phyloP scores from a whole-genome alignment of 2,797 vertebrate genomes.

The Pipistrellus kuhlii region DNA sequence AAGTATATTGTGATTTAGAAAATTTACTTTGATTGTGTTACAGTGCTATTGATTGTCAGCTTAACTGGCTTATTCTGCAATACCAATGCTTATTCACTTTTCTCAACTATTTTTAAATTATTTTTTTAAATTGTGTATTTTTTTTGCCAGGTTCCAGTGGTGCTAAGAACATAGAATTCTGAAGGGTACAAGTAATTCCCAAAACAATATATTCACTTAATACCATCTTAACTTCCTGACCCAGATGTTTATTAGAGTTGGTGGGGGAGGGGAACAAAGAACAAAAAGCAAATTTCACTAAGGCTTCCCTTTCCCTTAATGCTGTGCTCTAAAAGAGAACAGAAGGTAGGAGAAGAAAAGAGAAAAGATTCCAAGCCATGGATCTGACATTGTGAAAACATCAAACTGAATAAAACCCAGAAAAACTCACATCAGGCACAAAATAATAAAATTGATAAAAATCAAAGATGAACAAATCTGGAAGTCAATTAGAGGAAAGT shows the following conservation, averaged over 20 bases:
- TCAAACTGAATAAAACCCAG: not conserved
- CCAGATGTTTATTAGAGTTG: not conserved
- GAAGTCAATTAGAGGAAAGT: not conserved
- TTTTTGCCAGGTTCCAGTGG: not conserved
- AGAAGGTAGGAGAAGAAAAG: not conserved
- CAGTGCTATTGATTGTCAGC: not conserved
- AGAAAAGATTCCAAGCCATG: not conserved
- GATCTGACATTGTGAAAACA: not conserved
- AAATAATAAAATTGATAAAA: constrained; percentile 1
- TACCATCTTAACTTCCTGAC: not conserved
- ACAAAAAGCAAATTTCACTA: not conserved
- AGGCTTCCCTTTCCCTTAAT: not conserved
- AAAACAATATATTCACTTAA: not conserved
- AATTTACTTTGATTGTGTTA: not conserved
- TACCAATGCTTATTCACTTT: not conserved
- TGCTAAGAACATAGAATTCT: not conserved
- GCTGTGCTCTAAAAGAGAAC: not conserved
- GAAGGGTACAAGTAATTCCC: not conserved
- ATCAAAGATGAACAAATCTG: not conserved
- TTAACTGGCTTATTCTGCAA: not conserved
- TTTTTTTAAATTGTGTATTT: constrained; percentile 2
- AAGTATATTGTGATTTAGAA: not conserved
- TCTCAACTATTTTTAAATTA: not conserved
- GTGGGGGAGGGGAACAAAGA: rapidly evolving
- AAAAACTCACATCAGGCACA: not conserved